Percentiles rank a stretch among this genome's conserved stretches.
These are phyloP conservation scores for Stictonetta naevosa DNA, from an alignment of 2,113 vertebrate genomes.

Conservation along the genomic window DNA sequence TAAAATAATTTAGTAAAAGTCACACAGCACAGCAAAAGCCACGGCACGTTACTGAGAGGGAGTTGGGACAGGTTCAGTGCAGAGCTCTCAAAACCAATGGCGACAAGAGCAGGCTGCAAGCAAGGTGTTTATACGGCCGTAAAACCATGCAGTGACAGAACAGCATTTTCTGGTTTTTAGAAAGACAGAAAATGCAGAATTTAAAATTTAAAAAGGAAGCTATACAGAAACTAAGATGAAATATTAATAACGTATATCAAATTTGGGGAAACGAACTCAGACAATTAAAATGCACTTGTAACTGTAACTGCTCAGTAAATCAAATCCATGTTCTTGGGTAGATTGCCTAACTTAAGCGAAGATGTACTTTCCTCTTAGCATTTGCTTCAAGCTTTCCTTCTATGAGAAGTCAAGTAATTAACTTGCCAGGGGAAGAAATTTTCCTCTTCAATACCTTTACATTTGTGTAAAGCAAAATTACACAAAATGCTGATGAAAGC, in stretches of 20 bases:
- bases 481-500: neutral
- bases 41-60: neutral
- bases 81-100: neutral
- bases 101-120: neutral
- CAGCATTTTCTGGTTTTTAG: neutral
- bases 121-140: neutral
- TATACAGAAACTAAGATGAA: neutral
- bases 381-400: constrained; percentile 35
- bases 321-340: neutral
- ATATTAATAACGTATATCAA: neutral
- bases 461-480: neutral
- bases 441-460: constrained; percentile 32
- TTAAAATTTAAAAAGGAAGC: neutral
- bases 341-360: neutral
- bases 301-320: neutral
- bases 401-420: constrained; percentile 35
- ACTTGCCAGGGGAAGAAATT: constrained; percentile 34
- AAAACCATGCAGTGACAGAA: neutral
- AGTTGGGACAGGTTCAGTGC: neutral
- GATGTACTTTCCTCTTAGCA: neutral
- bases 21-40: neutral
- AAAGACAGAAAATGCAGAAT: neutral
- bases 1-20: constrained; percentile 27
- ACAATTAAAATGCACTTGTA: neutral
- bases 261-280: neutral